These are phyloP conservation scores for Argopecten irradians DNA, from an alignment of 1,140 invertebrate species.

Conservation along the genomic window DNA sequence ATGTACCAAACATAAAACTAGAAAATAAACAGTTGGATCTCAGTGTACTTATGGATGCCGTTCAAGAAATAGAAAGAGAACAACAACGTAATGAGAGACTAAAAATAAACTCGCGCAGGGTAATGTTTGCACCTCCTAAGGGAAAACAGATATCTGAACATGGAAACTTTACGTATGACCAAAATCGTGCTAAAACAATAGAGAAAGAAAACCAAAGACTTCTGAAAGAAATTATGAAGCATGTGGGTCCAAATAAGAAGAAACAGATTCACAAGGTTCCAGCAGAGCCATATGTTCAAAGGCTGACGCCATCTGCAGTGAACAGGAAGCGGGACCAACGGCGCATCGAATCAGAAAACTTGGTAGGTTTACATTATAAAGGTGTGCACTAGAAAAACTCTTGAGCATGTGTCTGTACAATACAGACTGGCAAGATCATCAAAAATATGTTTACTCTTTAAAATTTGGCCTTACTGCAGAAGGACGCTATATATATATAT, in stretches of 20 bases:
- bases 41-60: conserved; percentile 73
- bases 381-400: background rate
- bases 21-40: conserved; percentile 67
- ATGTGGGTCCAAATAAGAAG: conserved; percentile 56
- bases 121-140: conserved; percentile 69
- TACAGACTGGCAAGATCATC: background rate
- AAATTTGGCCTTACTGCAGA: background rate
- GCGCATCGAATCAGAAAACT: conserved; percentile 77
- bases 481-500: too few relatives aligned
- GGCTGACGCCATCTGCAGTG: conserved; percentile 72
- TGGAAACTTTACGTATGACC: conserved; percentile 69
- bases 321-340: conserved; percentile 76
- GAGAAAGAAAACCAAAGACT: conserved; percentile 74
- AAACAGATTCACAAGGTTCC: conserved; percentile 35
- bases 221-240: conserved; percentile 69
- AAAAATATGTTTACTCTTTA: too few relatives aligned
- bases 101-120: conserved; percentile 62
- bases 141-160: conserved; percentile 44
- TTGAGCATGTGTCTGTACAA: background rate
- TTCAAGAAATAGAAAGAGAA: conserved; percentile 72
- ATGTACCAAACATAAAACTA: conserved; percentile 49
- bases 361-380: conserved; percentile 69
- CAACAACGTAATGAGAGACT: conserved; percentile 63
- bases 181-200: conserved; percentile 65
- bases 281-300: conserved; percentile 44